Evolutionary conservation across 2,888 invertebrate genomes (phyloP).

Genomic region (Aphidoletes aphidimyza): DNA sequence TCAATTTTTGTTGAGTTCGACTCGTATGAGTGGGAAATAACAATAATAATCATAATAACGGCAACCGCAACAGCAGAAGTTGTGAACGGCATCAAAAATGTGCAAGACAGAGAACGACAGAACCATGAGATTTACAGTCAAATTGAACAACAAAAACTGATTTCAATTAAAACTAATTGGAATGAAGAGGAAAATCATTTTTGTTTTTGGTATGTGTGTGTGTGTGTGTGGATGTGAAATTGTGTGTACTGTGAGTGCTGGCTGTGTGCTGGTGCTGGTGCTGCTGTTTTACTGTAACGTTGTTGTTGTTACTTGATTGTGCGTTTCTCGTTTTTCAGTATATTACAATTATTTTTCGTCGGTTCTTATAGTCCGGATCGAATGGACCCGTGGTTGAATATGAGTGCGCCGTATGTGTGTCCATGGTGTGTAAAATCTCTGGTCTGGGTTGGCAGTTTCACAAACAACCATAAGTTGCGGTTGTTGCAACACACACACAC

Average conservation of each 20-base stretch:
- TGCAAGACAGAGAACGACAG: background rate
- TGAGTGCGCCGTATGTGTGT: too few relatives aligned
- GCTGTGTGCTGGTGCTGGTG: background rate
- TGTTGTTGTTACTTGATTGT: background rate
- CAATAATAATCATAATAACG: conserved; percentile 11
- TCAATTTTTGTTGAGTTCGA: too few relatives aligned
- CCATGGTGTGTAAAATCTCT: too few relatives aligned
- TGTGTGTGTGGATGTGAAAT: too few relatives aligned
- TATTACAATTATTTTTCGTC: conserved; percentile 30
- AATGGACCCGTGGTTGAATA: too few relatives aligned
- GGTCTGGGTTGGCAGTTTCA: background rate
- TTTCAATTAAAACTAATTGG: conserved; percentile 51
- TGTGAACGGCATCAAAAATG: background rate
- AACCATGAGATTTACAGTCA: conserved; percentile 28
- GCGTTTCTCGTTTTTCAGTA: background rate
- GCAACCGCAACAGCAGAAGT: background rate
- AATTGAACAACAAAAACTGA: conserved; percentile 51
- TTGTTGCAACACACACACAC: background rate
- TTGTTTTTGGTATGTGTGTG: too few relatives aligned
- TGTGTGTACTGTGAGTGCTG: too few relatives aligned
- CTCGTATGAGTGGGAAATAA: conserved; percentile 27
- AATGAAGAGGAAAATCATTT: conserved; percentile 32
- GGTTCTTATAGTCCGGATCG: background rate
- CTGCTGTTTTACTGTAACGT: too few relatives aligned
- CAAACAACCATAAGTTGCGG: background rate